phyloP scores from a whole-genome alignment of 2,888 invertebrate species.

The Chesias legatella region DNA sequence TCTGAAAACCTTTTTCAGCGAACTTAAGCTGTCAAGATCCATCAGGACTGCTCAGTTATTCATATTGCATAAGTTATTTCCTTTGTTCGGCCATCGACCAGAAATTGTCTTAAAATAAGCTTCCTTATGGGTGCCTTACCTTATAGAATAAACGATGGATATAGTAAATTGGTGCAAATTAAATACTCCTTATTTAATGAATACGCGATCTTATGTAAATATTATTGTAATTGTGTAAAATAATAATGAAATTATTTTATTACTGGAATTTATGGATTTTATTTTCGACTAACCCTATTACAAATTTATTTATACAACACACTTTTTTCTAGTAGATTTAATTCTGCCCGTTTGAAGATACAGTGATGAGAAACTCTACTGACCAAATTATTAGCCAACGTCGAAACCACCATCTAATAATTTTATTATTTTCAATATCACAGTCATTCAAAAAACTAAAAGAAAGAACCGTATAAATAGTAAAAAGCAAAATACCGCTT shows the following conservation, averaged over 20 bases:
- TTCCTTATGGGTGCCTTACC: slow-evolving; percentile 72
- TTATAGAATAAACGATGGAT: slow-evolving; percentile 33
- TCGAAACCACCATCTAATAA: no score
- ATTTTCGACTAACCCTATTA: slow-evolving; percentile 10
- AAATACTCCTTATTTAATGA: slow-evolving; percentile 69
- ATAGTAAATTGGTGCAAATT: slow-evolving; percentile 62
- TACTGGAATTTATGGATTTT: slow-evolving; percentile 51
- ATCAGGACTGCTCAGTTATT: no score
- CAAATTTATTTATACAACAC: no score
- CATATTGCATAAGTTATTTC: slow-evolving; percentile 5
- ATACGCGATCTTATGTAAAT: slow-evolving; percentile 69
- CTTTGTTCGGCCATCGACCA: slow-evolving; percentile 25
- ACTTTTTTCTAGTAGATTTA: no score
- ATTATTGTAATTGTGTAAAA: slow-evolving; percentile 61
- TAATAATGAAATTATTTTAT: slow-evolving; percentile 77
- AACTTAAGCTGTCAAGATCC: neutral
- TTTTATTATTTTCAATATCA: no score
- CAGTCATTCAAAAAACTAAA: no score
- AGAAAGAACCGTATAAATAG: no score
- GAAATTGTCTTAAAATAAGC: slow-evolving; percentile 34
- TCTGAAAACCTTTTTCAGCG: no score
- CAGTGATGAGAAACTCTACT: no score
- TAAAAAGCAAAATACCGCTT: no score
- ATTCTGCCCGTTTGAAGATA: no score
- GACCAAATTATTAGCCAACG: no score